Conservation (phyloP, 2,113 vertebrate species). For the Montifringilla adamsi region DNA sequence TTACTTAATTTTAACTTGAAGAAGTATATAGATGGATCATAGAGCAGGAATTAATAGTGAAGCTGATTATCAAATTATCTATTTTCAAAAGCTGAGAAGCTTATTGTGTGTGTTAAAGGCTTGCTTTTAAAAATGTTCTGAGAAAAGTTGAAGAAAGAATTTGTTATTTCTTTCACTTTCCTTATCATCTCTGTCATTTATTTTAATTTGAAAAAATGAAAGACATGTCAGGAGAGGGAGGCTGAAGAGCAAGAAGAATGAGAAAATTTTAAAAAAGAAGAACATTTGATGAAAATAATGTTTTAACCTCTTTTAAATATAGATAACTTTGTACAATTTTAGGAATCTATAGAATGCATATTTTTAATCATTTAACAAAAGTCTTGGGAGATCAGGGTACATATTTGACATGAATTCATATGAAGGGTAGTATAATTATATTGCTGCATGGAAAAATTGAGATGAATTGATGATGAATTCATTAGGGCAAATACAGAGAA, state of each 20-base stretch:
- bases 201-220: neutral
- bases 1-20: neutral
- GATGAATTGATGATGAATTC: neutral
- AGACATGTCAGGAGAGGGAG: neutral
- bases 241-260: neutral
- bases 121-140: neutral
- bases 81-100: neutral
- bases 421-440: neutral
- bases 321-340: neutral
- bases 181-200: neutral
- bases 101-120: neutral
- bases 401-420: neutral
- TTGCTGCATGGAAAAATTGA: neutral
- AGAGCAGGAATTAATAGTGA: neutral
- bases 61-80: neutral
- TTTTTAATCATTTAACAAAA: neutral
- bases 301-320: neutral
- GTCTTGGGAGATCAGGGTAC: neutral
- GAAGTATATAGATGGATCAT: neutral
- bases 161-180: neutral
- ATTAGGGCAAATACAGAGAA: neutral
- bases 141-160: neutral
- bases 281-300: neutral
- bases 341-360: neutral
- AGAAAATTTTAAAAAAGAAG: neutral